Evolutionary conservation across 2,888 invertebrate species (phyloP), one percentile per base, ranked within the genome.

Genomic region (Thyatira batis): DNA sequence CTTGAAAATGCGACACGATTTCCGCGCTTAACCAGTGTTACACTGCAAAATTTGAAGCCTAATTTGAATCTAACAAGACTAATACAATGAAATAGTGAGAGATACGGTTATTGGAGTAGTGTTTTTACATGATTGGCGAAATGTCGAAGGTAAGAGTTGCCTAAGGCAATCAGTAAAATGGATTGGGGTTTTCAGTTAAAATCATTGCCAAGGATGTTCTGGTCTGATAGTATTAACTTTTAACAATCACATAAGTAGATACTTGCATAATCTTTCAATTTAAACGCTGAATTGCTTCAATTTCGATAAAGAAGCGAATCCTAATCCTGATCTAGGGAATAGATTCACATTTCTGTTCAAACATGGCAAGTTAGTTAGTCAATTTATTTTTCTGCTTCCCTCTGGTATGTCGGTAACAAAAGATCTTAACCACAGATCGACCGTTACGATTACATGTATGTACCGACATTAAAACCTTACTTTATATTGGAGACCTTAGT

Each of bases 81-180:
- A n/a, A n/a, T 33, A 63, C 50, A 56, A 83, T 85, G 82, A 73
- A 78, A 64, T 63, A 80, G 81, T 85, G 77, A 82, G 65, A 65
- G 52, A 48, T 61, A 68, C 66, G 75, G 73, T 71, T 71, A 65
- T 73, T 63, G 68, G 68, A 76, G 78, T 72, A 73, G 58, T 63
- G 65, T 55, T 59, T 65, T 67, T 63, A 65, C 65, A 54, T 67
- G 61, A 60, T 71, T 76, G 80, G 75, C 82, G 82, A 85, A 73
- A 90, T 90, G 90, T 89, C 89, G 78, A 90, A 90, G 89, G 90
- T 89, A 67, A 85, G 90, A 77, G 65, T 66, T 72, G 63, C 55
- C 45, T 58, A 60, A 58, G 60, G 63, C 61, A 65, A 62, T 67
- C 63, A 58, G 61, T 69, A 69, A 60, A 64, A 58, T 55, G 65